Base-by-base conservation (phyloP, 2,113 vertebrate species). In the Fukomys damarensis region DNA sequence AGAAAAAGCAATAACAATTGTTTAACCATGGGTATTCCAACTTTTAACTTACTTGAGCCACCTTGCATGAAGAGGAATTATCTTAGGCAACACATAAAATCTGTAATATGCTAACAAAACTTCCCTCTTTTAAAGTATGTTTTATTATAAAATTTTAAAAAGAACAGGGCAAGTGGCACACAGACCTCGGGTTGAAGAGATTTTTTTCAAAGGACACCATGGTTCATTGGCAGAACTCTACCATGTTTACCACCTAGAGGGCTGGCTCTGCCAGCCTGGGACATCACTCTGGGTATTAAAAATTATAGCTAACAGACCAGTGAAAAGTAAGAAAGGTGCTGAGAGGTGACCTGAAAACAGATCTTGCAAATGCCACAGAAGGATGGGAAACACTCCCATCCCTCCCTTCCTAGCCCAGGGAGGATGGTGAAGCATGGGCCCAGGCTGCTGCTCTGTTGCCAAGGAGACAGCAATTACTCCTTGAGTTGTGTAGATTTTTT, bases 401-500 rank as follows among this genome's bases (percentile, higher is more conserved):
- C 13, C 30, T 7, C 61, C 30, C 89, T 82, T 26, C 35, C 24
- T 6, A 65, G 81, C 82, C 93, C 63, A 7, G 49, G 83, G 66
- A 88, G n/a, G 81, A 58, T 28, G 43, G 41, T 11, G 1, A 82
- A 94, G 54, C 93, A 56, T 38, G 56, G 88, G 66, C 52, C 43
- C 28, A 97, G 95, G 72, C 97, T 97, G 94, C 77, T 95, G 90
- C 96, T 94, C 97, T 56, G 97, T 98, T 98, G 96, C 98, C 94
- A 98, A 98, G 97, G 98, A 98, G 96, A 98, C 85, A 46, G 94
- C 98, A 98, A 98, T 98, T 98, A 98, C 98, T 98, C 97, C 93
- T 88, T 95, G 97, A 98, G 90, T 97, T 98, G 97, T 96, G 72
- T 66, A 82, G 88, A 82, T 77, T 56, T 54, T 86, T 49, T 38